A percentile compares a stretch with the other conserved stretches of the same genome.
Conservation (phyloP, 2,888 invertebrate genomes). For the Lithophane semibrunnea region DNA sequence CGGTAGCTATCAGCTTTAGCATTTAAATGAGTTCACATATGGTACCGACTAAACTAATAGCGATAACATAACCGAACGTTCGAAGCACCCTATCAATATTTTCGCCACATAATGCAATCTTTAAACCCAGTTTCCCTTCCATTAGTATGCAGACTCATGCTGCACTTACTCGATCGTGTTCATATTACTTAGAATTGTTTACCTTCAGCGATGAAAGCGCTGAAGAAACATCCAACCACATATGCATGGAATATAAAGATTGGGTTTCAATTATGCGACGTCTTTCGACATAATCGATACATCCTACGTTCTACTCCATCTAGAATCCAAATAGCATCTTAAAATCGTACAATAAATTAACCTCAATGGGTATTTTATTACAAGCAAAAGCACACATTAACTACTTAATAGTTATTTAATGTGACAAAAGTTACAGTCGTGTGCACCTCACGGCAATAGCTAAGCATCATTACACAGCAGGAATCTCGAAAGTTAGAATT, state of each 20-base stretch:
- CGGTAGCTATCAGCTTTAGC: neutral
- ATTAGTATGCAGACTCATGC: constrained; percentile 61
- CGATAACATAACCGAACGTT: constrained; percentile 22
- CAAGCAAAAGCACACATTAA: constrained; percentile 71
- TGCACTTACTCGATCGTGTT: constrained; percentile 53
- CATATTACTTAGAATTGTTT: constrained; percentile 56
- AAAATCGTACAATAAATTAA: constrained; percentile 74
- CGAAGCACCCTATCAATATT: constrained; percentile 37
- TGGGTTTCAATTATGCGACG: constrained; percentile 35
- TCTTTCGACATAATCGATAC: constrained; percentile 19
- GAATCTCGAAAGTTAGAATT: constrained; percentile 75
- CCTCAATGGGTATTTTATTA: constrained; percentile 74
- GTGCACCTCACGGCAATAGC: constrained; percentile 72
- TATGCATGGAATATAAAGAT: constrained; percentile 31
- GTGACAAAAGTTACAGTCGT: constrained; percentile 79
- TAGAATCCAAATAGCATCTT: constrained; percentile 61
- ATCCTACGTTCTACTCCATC: constrained; percentile 26
- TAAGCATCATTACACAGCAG: constrained; percentile 80
- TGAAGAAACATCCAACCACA: constrained; percentile 36
- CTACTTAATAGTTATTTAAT: constrained; percentile 79
- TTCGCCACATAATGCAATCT: constrained; percentile 48
- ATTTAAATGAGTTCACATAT: neutral
- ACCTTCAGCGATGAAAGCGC: constrained; percentile 51
- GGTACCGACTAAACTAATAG: neutral
- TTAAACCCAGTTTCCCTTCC: constrained; percentile 40